Base-by-base conservation (phyloP, 2,888 invertebrate genomes). In the Eupithecia exiguata region DNA sequence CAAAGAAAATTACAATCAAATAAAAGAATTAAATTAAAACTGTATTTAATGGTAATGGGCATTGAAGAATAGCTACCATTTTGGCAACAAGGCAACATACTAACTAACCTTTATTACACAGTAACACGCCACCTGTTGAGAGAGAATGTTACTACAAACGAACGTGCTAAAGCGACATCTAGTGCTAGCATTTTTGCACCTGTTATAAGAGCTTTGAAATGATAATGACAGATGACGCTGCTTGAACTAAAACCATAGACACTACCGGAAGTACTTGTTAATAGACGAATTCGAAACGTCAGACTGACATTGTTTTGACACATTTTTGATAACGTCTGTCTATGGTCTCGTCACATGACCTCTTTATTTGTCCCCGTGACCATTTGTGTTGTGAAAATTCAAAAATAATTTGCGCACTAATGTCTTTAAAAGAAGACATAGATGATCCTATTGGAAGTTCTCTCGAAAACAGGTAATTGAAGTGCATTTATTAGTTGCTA, bases 281-380 rank as follows among this genome's bases (percentile, higher is more conserved):
- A 12, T 38, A 12, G 10, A 38, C 38, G 25, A 65, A 38, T 35
- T 12, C 6, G 5, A 65, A 40, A 66, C 25, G 40, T 66, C 66
- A 66, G 10, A 16, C 6, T 66, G 40, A 65, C 40, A 40, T 21
- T 65, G 21, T 40, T 40, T 16, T 30, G 61, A 61, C 36, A 25
- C 21, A 38, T 68, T 40, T 36, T 40, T 49, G 43, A 21, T 43
- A 36, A 35, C 38, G 35, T 72, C 88, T 88, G 88, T 90, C 89
- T 92, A 84, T 93, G 87, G 80, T 77, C 69, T 84, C 84, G 91
- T 96, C 96, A 96, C 96, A 96, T 96, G 96, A 96, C 96, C 96
- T 92, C 93, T 94, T 92, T 95, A 94, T 91, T 96, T 96, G 96
- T 96, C 95, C 96, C 96, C 96, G 96, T 96, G 96, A 96, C 95